Percentiles rank a stretch among this genome's conserved stretches.
Conservation (phyloP, 1,140 invertebrate species). For the Bradysia coprophila region DNA sequence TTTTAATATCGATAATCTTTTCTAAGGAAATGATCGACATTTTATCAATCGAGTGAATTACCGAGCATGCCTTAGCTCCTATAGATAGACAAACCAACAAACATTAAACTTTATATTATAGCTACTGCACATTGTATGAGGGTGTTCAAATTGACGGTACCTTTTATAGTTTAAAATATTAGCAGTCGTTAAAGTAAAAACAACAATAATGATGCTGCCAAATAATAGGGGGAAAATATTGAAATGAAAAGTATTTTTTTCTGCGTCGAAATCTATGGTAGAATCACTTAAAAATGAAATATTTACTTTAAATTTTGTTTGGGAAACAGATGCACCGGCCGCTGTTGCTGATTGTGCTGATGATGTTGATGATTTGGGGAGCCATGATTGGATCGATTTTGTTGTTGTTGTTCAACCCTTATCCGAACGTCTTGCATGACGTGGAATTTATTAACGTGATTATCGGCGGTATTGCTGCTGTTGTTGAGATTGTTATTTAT, state of each 20-base stretch:
- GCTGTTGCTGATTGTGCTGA: not conserved
- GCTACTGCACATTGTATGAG: too few relatives aligned
- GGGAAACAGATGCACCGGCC: not conserved
- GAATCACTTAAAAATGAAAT: not conserved
- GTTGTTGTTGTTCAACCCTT: not conserved
- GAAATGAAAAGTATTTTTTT: not conserved
- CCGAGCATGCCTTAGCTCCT: too few relatives aligned
- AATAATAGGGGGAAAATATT: too few relatives aligned
- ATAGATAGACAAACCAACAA: too few relatives aligned
- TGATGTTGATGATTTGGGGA: not conserved
- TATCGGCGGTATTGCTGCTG: not conserved
- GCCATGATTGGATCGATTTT: not conserved
- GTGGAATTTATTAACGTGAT: constrained; percentile 1
- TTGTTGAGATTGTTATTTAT: not conserved
- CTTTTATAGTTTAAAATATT: too few relatives aligned
- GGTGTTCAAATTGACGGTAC: too few relatives aligned
- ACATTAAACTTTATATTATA: too few relatives aligned
- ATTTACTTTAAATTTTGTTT: not conserved
- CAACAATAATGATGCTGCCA: too few relatives aligned
- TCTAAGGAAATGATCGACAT: too few relatives aligned
- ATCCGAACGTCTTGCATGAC: constrained; percentile 1
- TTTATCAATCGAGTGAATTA: too few relatives aligned
- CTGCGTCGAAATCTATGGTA: not conserved
- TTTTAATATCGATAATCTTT: too few relatives aligned
- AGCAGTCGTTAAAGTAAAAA: too few relatives aligned